Conservation (phyloP, 2,888 invertebrate genomes). For the Agrochola circellaris region DNA sequence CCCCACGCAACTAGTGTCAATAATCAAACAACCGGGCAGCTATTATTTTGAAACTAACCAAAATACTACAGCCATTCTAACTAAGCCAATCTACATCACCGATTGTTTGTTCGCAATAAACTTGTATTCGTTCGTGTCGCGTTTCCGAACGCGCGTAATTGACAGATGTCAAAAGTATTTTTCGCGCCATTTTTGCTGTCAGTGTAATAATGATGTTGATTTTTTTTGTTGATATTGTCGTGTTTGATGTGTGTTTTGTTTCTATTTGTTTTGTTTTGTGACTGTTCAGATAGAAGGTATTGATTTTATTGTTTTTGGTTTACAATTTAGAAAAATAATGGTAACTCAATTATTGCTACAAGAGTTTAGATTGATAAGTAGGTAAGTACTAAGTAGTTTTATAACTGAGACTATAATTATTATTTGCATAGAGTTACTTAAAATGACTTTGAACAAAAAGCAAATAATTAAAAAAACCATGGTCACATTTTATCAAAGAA, state of each 20-base stretch:
- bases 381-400: background rate
- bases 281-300: conserved; percentile 1
- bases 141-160: conserved; percentile 81
- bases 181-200: conserved; percentile 84
- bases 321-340: background rate
- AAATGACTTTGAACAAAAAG: background rate
- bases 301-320: background rate
- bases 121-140: conserved; percentile 63
- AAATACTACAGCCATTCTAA: conserved; percentile 53
- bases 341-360: background rate
- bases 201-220: conserved; percentile 80
- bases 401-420: background rate
- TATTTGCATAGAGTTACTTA: background rate
- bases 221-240: conserved; percentile 80
- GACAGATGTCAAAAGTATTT: conserved; percentile 88
- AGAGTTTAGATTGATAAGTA: background rate
- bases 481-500: background rate
- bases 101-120: conserved; percentile 65
- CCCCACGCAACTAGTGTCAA: conserved; percentile 58
- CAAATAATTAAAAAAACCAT: background rate
- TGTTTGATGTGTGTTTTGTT: conserved; percentile 70
- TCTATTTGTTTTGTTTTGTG: conserved; percentile 54
- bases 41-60: conserved; percentile 62
- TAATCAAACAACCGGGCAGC: conserved; percentile 21
- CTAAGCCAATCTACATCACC: conserved; percentile 63